Evolutionary conservation across 2,888 invertebrate species (phyloP).

Genomic region (Caradrina clavipalpis): DNA sequence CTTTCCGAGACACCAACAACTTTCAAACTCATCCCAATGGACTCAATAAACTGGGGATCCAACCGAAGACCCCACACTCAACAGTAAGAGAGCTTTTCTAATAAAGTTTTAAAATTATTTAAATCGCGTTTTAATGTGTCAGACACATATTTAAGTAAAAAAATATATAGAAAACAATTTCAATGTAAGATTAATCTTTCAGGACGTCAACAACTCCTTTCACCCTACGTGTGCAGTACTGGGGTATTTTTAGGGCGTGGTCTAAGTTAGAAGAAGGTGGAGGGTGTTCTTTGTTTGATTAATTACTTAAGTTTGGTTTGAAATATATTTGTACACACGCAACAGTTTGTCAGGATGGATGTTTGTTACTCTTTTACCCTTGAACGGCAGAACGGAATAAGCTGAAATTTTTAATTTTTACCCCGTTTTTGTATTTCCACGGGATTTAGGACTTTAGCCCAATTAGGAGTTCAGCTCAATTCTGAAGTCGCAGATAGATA

Average conservation of each 20-base stretch:
- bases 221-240: conserved; percentile 66
- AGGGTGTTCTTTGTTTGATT: background rate
- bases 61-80: background rate
- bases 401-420: too few species aligned
- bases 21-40: background rate
- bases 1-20: too few species aligned
- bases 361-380: too few species aligned
- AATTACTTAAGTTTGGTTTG: conserved; percentile 2
- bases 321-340: too few species aligned
- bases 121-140: conserved; percentile 43
- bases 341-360: too few species aligned
- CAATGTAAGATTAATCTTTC: conserved; percentile 84
- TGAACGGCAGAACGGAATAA: too few species aligned
- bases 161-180: conserved; percentile 79
- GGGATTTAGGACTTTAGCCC: too few species aligned
- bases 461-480: too few species aligned
- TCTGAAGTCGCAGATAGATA: too few species aligned
- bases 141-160: conserved; percentile 51
- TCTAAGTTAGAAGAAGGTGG: conserved; percentile 44
- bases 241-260: conserved; percentile 63
- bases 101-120: conserved; percentile 31
- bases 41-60: too few species aligned
- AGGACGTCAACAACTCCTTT: conserved; percentile 72
- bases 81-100: conserved; percentile 1
- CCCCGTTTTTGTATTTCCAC: too few species aligned